phyloP scores from a whole-genome alignment of 2,797 vertebrate genomes.

The Rhynchonycteris naso region DNA sequence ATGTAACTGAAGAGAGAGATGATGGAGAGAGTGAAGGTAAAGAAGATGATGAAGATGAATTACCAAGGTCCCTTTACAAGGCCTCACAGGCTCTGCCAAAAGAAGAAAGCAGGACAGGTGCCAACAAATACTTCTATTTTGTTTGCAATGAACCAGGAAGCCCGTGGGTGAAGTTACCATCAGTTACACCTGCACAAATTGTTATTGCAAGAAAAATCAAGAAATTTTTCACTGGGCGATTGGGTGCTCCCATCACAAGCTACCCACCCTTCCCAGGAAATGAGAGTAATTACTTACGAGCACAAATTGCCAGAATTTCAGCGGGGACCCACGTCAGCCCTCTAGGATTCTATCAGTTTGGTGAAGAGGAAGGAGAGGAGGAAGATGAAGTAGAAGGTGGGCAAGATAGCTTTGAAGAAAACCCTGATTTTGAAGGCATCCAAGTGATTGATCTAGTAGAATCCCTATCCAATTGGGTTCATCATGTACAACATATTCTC shows the following conservation, averaged over 20 bases:
- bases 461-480: conserved; percentile 92
- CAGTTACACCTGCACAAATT: conserved; percentile 93
- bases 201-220: conserved; percentile 91
- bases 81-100: conserved; percentile 88
- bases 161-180: conserved; percentile 93
- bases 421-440: conserved; percentile 93
- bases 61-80: conserved; percentile 88
- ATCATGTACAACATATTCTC: conserved; percentile 93
- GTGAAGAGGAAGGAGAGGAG: conserved; percentile 91
- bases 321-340: conserved; percentile 95
- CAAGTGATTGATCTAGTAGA: conserved; percentile 89
- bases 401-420: conserved; percentile 89
- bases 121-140: conserved; percentile 94
- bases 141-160: conserved; percentile 94
- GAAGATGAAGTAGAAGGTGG: conserved; percentile 89
- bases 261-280: conserved; percentile 96
- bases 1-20: conserved; percentile 68
- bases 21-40: conserved; percentile 73
- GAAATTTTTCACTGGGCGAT: conserved; percentile 93
- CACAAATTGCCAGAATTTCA: conserved; percentile 96
- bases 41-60: conserved; percentile 72
- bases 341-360: conserved; percentile 91
- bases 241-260: conserved; percentile 90
- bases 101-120: conserved; percentile 90
- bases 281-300: conserved; percentile 94